A percentile compares a stretch with the other conserved stretches of the same genome.
phyloP scores from a whole-genome alignment of 2,888 invertebrate genomes.

The Brachyptera putata region DNA sequence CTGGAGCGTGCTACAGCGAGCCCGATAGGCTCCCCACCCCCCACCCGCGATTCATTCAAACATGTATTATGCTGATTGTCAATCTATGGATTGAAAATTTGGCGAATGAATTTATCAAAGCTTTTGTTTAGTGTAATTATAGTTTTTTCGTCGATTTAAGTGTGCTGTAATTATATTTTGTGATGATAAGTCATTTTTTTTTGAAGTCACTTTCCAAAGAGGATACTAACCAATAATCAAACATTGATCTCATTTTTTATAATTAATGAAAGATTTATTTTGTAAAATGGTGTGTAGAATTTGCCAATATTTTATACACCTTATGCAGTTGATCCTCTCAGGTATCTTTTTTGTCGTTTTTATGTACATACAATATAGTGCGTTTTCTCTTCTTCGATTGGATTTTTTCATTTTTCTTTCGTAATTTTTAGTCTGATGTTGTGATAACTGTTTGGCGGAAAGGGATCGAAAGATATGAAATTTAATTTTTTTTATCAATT shows the following conservation, averaged over 20 bases:
- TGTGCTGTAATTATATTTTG: background rate
- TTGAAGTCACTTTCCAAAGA: slow-evolving; percentile 22
- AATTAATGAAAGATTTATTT: slow-evolving; percentile 2
- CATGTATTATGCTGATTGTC: background rate
- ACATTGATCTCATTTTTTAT: slow-evolving; percentile 28
- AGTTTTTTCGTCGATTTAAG: background rate
- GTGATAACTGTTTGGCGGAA: too few relatives aligned
- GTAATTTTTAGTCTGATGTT: too few relatives aligned
- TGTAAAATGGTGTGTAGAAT: slow-evolving; percentile 13
- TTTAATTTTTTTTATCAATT: too few relatives aligned
- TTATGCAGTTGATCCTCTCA: slow-evolving; percentile 19
- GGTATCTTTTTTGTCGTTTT: slow-evolving; percentile 4
- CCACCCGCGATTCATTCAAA: too few relatives aligned
- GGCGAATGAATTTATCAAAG: too few relatives aligned
- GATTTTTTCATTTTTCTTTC: slow-evolving; percentile 14
- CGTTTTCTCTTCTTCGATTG: slow-evolving; percentile 6
- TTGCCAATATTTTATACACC: background rate
- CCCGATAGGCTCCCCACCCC: background rate
- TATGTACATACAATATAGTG: background rate
- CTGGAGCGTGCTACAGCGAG: slow-evolving; percentile 12
- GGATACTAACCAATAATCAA: slow-evolving; percentile 24
- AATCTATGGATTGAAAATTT: background rate
- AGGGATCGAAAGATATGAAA: too few relatives aligned
- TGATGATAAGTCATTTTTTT: background rate
- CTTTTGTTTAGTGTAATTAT: background rate